These are phyloP conservation scores for Gavia stellata DNA, from an alignment of 2,113 vertebrate genomes.

Conservation along the genomic window DNA sequence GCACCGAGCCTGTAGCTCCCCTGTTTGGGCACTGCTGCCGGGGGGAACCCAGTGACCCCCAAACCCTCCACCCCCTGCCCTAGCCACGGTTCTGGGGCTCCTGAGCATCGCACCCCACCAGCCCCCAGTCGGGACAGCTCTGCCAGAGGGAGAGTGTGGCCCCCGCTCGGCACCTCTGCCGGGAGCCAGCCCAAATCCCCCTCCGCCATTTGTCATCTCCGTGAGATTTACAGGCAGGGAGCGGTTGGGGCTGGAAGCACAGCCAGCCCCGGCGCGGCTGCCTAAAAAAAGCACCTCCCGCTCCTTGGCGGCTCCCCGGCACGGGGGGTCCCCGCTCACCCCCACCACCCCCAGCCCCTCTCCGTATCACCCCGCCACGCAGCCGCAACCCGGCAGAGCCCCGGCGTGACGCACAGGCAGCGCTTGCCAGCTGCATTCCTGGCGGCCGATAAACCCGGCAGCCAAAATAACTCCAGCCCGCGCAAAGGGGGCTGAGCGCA, in stretches of 20 bases:
- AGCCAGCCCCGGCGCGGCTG: not conserved
- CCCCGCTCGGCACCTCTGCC: not conserved
- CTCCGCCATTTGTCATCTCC: not conserved
- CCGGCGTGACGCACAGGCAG: not conserved
- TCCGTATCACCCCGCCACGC: not conserved
- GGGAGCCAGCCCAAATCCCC: not conserved
- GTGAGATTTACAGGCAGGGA: not conserved
- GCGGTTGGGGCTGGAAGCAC: not conserved
- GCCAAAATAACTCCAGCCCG: conserved; percentile 36
- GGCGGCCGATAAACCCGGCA: conserved; percentile 22
- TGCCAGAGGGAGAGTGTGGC: not conserved
- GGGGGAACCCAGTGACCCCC: not conserved
- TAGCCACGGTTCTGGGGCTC: not conserved
- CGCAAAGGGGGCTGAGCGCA: not conserved
- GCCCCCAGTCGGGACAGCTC: not conserved
- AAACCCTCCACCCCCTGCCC: not conserved
- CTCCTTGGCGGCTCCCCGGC: not conserved
- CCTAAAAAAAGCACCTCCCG: not conserved
- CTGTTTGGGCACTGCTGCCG: not conserved
- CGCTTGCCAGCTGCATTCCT: conserved; percentile 42
- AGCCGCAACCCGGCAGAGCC: not conserved
- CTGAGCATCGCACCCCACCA: accelerated
- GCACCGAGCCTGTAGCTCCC: not conserved
- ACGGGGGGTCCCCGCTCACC: not conserved
- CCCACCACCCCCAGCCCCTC: not conserved